These are phyloP conservation scores for Diplodus puntazzo DNA, from an alignment of 2,797 vertebrate genomes.

Conservation along the genomic window DNA sequence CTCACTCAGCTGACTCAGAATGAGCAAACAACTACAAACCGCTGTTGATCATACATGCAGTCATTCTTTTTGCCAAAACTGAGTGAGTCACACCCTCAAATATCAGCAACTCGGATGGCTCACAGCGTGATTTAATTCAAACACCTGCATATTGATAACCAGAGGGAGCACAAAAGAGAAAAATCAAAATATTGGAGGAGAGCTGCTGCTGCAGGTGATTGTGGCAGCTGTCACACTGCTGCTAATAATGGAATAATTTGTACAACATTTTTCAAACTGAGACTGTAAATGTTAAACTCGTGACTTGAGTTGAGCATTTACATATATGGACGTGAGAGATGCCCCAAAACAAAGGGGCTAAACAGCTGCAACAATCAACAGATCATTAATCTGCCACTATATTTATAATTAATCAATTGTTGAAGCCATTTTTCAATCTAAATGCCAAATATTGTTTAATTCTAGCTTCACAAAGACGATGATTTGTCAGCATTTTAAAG, in stretches of 20 bases:
- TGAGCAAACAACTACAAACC: conserved; percentile 25
- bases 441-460: not conserved
- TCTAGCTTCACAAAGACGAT: not conserved
- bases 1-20: conserved; percentile 42
- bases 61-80: conserved; percentile 30
- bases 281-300: not conserved
- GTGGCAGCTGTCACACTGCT: conserved; percentile 14
- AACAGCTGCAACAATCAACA: not conserved
- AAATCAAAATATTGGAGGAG: conserved; percentile 1
- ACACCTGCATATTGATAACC: conserved; percentile 47
- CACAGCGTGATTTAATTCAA: conserved; percentile 48
- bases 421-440: not conserved
- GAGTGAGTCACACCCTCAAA: conserved; percentile 51
- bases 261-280: not conserved
- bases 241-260: not conserved
- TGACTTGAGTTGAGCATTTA: not conserved
- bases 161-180: not conserved
- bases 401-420: not conserved
- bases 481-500: too few species aligned
- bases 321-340: not conserved
- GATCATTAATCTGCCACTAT: not conserved
- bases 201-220: conserved; percentile 2
- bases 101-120: conserved; percentile 32
- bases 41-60: conserved; percentile 35
- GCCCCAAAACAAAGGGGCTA: not conserved